Evolutionary conservation across 2,113 vertebrate species (phyloP), one percentile per base, ranked within the genome.

Genomic region (Chaetura pelagica): DNA sequence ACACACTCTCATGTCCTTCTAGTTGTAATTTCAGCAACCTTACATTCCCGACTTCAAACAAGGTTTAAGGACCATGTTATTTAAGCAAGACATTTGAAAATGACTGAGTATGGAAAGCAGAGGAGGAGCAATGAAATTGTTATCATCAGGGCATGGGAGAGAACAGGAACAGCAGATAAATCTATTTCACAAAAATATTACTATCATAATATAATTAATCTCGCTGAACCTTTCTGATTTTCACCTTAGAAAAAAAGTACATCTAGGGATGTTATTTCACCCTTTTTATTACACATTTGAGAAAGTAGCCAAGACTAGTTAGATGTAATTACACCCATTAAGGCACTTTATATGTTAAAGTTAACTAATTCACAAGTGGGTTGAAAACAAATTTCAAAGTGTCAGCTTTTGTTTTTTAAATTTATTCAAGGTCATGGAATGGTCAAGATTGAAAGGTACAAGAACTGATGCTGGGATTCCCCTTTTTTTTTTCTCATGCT

Each of bases 51-150:
- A 87, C 95, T 97, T 97, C 94, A 97, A 97, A 97, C 10, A n/a
- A 92, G 93, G 88, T 87, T 94, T 95, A 97, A 96, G 69, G 75
- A 81, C 76, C 44, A 9, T 86, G 78, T 93, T 96, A 94, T 97
- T 98, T 97, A 97, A 97, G 97, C 93, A 97, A 93, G 71, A 66
- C 54, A 93, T 97, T 96, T 92, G 95, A 96, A 97, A 97, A 97
- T 96, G 91, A 93, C 22, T 3, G 40, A 94, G 62, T 76, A 84
- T 38, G 55, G 61, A 89, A 94, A 95, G 87, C 18, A 77, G 87
- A 94, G 86, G 61, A 94, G 69, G 59, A 94, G 66, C 72, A 94
- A 13, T 63, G 80, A 51, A 75, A 38, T 57, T 90, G 73, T 69
- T 79, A 4, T 76, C 29, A 82, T 48, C 64, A 32, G 62, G 64